Conservation (phyloP, 2,888 invertebrate species). For the Ptycholaimellus sp. region DNA sequence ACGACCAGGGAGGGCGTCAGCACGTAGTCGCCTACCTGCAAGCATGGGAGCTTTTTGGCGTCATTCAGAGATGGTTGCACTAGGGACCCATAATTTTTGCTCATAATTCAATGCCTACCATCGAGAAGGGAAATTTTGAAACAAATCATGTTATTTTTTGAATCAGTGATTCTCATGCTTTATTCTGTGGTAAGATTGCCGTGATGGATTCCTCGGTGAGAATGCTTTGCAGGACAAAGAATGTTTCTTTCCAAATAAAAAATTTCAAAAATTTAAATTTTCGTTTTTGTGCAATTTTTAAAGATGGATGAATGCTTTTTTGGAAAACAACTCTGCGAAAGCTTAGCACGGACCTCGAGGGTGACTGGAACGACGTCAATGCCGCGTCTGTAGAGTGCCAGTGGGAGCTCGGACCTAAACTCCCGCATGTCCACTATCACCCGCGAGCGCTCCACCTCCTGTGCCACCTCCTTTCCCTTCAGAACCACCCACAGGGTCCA, state of each 20-base stretch:
- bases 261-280: too few species aligned
- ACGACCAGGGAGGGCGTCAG: conserved; percentile 84
- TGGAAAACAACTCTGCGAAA: not conserved
- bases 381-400: conserved; percentile 67
- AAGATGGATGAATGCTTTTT: not conserved
- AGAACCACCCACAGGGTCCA: too few species aligned
- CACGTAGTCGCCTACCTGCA: conserved; percentile 82
- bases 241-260: too few species aligned
- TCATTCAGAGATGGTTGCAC: not conserved
- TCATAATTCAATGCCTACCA: not conserved
- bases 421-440: conserved; percentile 83
- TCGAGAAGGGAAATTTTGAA: not conserved
- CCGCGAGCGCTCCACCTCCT: conserved; percentile 12
- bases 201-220: too few species aligned
- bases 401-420: conserved; percentile 81
- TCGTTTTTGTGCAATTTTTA: too few species aligned
- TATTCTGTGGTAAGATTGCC: too few species aligned
- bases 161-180: too few species aligned
- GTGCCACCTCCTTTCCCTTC: too few species aligned
- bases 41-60: not conserved
- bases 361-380: conserved; percentile 71
- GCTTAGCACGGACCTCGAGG: conserved; percentile 28
- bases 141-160: not conserved
- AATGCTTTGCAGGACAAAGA: too few species aligned
- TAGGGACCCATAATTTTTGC: not conserved